Percentiles rank a stretch among this genome's conserved stretches.
phyloP scores from a whole-genome alignment of 1,140 invertebrate genomes.

The Nixonia krombeini region DNA sequence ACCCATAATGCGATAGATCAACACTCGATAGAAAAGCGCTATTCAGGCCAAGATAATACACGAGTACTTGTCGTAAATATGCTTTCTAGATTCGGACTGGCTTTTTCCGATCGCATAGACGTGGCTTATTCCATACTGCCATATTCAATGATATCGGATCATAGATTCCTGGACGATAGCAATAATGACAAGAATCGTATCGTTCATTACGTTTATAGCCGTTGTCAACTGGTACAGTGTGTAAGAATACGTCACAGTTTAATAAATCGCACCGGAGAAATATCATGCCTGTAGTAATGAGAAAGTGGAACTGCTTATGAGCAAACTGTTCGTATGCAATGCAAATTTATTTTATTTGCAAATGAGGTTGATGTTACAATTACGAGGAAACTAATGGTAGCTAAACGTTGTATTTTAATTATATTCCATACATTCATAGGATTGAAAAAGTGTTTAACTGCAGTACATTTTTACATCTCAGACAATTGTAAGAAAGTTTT shows the following conservation, averaged over 20 bases:
- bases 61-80: slow-evolving; percentile 7
- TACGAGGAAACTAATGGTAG: no score
- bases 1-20: slow-evolving; percentile 25
- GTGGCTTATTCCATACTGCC: neutral
- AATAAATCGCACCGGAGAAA: neutral
- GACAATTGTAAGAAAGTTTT: no score
- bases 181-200: neutral
- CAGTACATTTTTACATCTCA: no score
- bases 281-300: neutral
- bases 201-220: neutral
- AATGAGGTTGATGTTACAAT: no score
- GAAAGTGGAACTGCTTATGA: no score
- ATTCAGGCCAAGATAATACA: slow-evolving; percentile 12
- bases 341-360: no score
- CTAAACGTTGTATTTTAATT: no score
- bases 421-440: no score
- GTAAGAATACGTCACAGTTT: neutral
- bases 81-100: slow-evolving; percentile 15
- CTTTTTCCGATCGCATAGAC: neutral
- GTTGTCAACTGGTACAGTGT: neutral
- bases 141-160: no score
- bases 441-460: no score
- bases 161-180: neutral
- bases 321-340: no score
- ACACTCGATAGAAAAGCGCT: slow-evolving; percentile 18